Evolutionary conservation across 2,797 vertebrate genomes (phyloP), one percentile per base, ranked within the genome.

Genomic region (Gorsachius magnificus): DNA sequence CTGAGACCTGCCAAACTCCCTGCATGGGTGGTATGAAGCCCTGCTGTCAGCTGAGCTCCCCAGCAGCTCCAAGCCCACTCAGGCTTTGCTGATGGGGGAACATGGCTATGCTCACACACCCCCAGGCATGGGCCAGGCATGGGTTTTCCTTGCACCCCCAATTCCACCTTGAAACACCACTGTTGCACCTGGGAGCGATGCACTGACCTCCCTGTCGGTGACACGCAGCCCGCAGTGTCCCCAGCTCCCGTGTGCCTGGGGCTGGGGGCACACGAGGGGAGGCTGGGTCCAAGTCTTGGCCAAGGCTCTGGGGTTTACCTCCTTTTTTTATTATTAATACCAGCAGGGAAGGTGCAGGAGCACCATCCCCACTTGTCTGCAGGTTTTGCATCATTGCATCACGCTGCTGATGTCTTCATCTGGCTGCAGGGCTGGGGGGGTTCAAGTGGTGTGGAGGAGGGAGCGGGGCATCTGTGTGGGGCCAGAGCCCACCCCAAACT

Each of bases 91-190:
- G 43, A 2, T 7, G 17, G 50, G 13, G 48, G 22, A 50, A 50
- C 22, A 9, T 2, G 16, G 63, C 35, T 56, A 41, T 3, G 1
- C 60, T 69, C 1, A 5, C 11, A 12, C 0, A 16, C 7, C 11
- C 9, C 13, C 7, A 15, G 46, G 13, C n/a, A 13, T 3, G 21
- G 48, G 2, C 24, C n/a, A 28, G 45, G 48, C 5, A 3, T 12
- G 31, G 5, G 3, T n/a, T 83, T 80, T 89, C 56, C 53, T 70
- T 54, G 26, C 13, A n/a, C 5, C 13, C 29, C 5, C 20, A 38
- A 0, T 58, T 71, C 21, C 48, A 26, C 64, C 35, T 38, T 26
- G 69, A 51, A 90, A 46, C 29, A 16, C 4, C 12, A 6, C 13
- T 20, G 12, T 57, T 36, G 54, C 17, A 16, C 33, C 38, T n/a